Conservation (phyloP, 2,797 vertebrate genomes). For the Arnoldichthys spilopterus region DNA sequence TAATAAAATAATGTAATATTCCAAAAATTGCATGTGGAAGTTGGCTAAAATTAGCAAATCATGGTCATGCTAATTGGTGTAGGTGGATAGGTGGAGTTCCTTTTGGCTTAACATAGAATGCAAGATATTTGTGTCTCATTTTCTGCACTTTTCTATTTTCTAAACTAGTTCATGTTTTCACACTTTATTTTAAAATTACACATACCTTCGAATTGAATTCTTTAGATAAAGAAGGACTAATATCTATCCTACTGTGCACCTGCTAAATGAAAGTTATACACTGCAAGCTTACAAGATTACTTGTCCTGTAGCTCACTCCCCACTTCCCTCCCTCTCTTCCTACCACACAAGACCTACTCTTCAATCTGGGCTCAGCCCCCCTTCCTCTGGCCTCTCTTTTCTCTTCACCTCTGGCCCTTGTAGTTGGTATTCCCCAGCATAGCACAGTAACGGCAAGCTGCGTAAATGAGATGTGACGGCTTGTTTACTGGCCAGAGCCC, state of each 20-base stretch:
- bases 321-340: background rate
- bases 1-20: no score
- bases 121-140: no score
- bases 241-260: background rate
- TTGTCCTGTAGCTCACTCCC: constrained; percentile 17
- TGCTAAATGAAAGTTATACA: background rate
- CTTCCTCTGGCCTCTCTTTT: background rate
- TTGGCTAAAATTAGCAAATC: no score
- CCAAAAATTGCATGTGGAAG: no score
- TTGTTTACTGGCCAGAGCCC: constrained; percentile 52
- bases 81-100: no score
- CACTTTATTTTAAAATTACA: no score
- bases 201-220: no score
- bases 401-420: constrained; percentile 7
- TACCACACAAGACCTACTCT: background rate
- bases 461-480: constrained; percentile 57
- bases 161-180: no score
- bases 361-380: background rate
- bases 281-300: background rate
- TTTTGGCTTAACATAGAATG: no score
- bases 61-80: no score
- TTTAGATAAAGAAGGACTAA: no score
- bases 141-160: no score
- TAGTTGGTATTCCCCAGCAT: constrained; percentile 40
- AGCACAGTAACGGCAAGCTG: constrained; percentile 39